phyloP scores from a whole-genome alignment of 2,797 vertebrate genomes.

The Nothura maculosa region DNA sequence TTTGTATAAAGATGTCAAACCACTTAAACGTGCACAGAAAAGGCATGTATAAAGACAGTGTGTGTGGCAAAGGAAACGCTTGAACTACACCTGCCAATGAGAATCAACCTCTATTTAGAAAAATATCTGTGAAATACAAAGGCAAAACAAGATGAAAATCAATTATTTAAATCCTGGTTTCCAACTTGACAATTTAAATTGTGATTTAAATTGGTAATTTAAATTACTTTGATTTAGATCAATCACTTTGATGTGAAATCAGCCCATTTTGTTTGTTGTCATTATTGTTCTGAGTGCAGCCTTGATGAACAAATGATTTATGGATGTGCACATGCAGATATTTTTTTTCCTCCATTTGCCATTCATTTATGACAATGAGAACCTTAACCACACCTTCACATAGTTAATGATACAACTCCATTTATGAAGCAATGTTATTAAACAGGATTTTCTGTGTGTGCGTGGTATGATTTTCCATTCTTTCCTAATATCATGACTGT shows the following conservation, averaged over 20 bases:
- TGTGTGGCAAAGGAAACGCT: neutral
- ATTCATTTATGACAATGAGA: neutral
- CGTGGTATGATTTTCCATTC: neutral
- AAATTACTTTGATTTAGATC: conserved; percentile 42
- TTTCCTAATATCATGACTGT: neutral
- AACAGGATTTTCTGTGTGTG: neutral
- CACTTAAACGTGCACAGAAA: neutral
- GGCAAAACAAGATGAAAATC: conserved; percentile 50
- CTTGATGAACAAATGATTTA: conserved; percentile 1
- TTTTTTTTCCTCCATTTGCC: neutral
- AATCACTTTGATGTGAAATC: conserved; percentile 3
- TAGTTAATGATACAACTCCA: neutral
- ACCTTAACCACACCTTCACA: neutral
- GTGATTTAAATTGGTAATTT: conserved; percentile 58
- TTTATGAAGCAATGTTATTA: neutral
- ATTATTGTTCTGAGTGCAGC: conserved; percentile 8
- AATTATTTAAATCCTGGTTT: conserved; percentile 59
- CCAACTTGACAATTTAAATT: conserved; percentile 44
- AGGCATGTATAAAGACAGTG: neutral
- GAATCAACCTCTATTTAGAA: conserved; percentile 7
- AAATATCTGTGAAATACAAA: conserved; percentile 43
- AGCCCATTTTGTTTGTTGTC: conserved; percentile 16
- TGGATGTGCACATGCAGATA: neutral
- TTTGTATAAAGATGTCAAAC: conserved; percentile 32
- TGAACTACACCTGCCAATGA: conserved; percentile 6